Percentiles rank a stretch among this genome's conserved stretches.
These are phyloP conservation scores for Zosterops japonicus DNA, from an alignment of 2,113 vertebrate genomes.

Conservation along the genomic window DNA sequence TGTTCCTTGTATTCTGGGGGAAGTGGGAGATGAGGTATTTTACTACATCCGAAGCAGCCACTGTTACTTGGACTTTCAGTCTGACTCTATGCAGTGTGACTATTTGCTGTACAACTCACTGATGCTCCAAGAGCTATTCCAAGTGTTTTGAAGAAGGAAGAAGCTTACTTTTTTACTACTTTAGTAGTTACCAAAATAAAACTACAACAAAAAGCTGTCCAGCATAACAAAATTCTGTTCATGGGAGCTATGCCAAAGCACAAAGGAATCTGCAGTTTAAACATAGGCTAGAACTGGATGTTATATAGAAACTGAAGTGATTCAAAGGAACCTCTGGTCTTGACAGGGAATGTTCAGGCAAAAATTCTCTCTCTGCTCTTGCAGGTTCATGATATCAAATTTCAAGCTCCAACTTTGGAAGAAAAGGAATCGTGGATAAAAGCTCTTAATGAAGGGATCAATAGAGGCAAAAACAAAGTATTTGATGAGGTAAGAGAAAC, in stretches of 20 bases:
- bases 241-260: conserved; percentile 28
- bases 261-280: conserved; percentile 67
- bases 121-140: not conserved
- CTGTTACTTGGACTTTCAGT: not conserved
- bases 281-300: conserved; percentile 34
- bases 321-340: not conserved
- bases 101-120: not conserved
- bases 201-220: conserved; percentile 11
- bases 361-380: conserved; percentile 12
- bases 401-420: conserved; percentile 84
- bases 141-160: not conserved
- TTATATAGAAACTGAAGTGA: not conserved
- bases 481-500: conserved; percentile 87
- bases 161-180: not conserved
- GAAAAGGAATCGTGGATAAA: conserved; percentile 96
- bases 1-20: not conserved
- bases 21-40: not conserved
- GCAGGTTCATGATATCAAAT: conserved; percentile 90
- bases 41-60: not conserved
- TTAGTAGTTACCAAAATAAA: conserved; percentile 16
- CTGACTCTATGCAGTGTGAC: not conserved
- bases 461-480: conserved; percentile 89
- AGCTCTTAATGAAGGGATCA: conserved; percentile 89
- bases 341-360: not conserved
- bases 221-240: not conserved